Evolutionary conservation across 2,113 vertebrate genomes (phyloP).

Genomic region (Brachyhypopomus occidentalis): DNA sequence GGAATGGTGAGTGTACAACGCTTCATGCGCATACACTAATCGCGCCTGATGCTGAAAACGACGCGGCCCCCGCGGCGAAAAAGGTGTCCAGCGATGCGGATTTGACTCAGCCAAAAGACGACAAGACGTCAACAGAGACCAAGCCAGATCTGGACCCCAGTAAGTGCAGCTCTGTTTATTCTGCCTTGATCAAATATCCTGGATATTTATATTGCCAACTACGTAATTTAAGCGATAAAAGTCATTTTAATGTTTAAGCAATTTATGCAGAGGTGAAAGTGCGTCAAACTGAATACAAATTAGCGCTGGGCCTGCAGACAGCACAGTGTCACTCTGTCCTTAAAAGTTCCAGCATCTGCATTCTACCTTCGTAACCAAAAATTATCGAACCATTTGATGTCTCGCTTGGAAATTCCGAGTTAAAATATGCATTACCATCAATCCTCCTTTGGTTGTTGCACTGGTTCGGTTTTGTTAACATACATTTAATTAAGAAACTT

Average conservation of each 20-base stretch:
- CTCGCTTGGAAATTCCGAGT: too few relatives aligned
- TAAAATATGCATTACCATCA: too few relatives aligned
- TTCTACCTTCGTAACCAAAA: too few relatives aligned
- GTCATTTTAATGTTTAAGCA: too few relatives aligned
- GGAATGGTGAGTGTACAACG: constrained; percentile 83
- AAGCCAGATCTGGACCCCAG: constrained; percentile 85
- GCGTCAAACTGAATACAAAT: background rate
- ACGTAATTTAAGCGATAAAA: background rate
- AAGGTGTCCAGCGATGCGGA: constrained; percentile 79
- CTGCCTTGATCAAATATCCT: background rate
- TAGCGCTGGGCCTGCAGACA: background rate
- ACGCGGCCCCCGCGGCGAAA: constrained; percentile 84
- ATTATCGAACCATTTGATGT: too few relatives aligned
- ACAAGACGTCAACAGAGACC: constrained; percentile 79
- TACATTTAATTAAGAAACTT: background rate
- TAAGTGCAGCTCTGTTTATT: constrained; percentile 72
- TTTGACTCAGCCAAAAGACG: constrained; percentile 80
- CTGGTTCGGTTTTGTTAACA: too few relatives aligned
- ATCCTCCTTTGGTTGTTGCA: too few relatives aligned
- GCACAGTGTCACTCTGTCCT: background rate
- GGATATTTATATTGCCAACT: background rate
- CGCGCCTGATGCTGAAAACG: constrained; percentile 86
- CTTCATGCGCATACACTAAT: constrained; percentile 91
- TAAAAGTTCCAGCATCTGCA: background rate
- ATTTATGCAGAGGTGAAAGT: too few relatives aligned